Conservation (phyloP, 2,888 invertebrate genomes). For the Acleris laterana region DNA sequence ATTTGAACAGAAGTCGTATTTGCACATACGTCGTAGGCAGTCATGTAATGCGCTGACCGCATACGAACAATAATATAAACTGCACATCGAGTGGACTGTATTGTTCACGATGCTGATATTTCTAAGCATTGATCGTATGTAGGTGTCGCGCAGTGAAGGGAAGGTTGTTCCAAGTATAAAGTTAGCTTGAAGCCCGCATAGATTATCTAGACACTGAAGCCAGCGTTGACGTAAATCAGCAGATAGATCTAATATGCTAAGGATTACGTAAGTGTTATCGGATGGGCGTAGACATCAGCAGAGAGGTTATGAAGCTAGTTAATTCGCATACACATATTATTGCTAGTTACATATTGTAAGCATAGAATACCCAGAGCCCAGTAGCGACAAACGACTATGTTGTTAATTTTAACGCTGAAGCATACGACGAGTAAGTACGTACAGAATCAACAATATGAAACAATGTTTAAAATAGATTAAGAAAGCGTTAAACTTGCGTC, state of each 20-base stretch:
- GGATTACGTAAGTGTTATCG: conserved; percentile 76
- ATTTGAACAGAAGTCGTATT: conserved; percentile 28
- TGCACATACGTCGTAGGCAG: conserved; percentile 23
- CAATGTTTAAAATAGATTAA: conserved; percentile 74
- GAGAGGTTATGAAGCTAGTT: conserved; percentile 82
- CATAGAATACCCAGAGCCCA: conserved; percentile 84
- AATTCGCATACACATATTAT: conserved; percentile 76
- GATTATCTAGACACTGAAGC: conserved; percentile 83
- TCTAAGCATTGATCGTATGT: conserved; percentile 56
- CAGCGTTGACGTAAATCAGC: conserved; percentile 81
- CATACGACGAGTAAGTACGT: conserved; percentile 76
- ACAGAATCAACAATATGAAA: conserved; percentile 79
- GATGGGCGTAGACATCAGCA: conserved; percentile 82
- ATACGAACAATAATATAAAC: conserved; percentile 39
- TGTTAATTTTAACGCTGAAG: conserved; percentile 78
- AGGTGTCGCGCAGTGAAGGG: conserved; percentile 48
- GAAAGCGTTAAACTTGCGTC: conserved; percentile 77
- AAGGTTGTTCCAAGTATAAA: conserved; percentile 66
- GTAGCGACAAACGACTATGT: conserved; percentile 75
- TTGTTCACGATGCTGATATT: conserved; percentile 46
- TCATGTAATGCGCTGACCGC: conserved; percentile 37
- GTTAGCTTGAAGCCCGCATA: conserved; percentile 83
- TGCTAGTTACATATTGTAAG: conserved; percentile 82
- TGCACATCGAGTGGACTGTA: conserved; percentile 38
- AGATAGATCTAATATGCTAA: conserved; percentile 80